Percentiles rank a stretch among this genome's conserved stretches.
Conservation (phyloP, 2,797 vertebrate species). For the Neosilurus mollespiculum region DNA sequence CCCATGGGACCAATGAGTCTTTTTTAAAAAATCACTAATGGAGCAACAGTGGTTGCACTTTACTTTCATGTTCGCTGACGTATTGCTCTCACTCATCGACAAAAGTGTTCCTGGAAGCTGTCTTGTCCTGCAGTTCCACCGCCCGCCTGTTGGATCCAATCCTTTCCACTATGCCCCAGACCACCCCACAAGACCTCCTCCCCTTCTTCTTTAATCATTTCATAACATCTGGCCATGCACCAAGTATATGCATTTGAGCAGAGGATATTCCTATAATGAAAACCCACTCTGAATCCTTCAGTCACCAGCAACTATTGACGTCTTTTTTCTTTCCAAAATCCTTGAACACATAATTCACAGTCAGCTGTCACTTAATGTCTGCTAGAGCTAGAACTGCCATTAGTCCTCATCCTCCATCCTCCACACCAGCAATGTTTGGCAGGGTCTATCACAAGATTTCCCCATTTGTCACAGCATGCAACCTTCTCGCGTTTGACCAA, state of each 20-base stretch:
- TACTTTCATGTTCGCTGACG: neutral
- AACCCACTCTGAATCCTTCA: too few species aligned
- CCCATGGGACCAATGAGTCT: neutral
- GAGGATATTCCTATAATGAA: too few species aligned
- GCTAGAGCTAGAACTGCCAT: too few species aligned
- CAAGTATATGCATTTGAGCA: too few species aligned
- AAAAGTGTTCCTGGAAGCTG: neutral
- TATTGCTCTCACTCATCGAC: neutral
- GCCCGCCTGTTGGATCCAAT: too few species aligned
- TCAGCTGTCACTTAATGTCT: neutral
- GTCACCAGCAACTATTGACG: too few species aligned
- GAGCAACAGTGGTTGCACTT: neutral
- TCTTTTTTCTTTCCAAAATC: too few species aligned
- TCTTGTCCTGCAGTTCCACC: neutral
- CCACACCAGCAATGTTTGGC: too few species aligned
- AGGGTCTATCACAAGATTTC: neutral
- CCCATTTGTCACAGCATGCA: neutral
- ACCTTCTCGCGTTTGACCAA: neutral
- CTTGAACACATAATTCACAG: neutral
- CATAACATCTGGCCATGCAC: neutral
- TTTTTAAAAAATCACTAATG: neutral
- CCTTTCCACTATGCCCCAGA: too few species aligned
- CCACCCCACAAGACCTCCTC: too few species aligned
- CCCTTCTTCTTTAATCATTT: too few species aligned
- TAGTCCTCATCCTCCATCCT: too few species aligned